Base-by-base conservation (phyloP, 2,113 vertebrate species). In the Leucosticte australis region DNA sequence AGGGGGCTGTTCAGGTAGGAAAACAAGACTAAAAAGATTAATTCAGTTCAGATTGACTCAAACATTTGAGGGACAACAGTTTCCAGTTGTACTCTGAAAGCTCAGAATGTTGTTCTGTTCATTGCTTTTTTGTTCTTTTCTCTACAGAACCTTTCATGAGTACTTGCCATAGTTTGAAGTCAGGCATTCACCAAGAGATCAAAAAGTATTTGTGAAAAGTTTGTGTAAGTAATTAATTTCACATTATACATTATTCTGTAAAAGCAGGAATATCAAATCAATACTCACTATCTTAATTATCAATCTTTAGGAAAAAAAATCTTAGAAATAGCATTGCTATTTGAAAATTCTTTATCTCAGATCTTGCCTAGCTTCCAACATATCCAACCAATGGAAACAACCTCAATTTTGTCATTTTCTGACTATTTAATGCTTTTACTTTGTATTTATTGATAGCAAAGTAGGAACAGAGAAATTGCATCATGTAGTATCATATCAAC, bases 1-100 rank as follows among this genome's bases (percentile, higher is more conserved):
- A 9, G 33, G 6, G 0, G 1, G 1, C 9, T 59, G 6, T 26
- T 78, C 15, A 28, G 6, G 16, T 13, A 69, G 35, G 27, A 71
- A 64, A 84, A n/a, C 2, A 41, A 64, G 16, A 7, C 4, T 17
- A 19, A 23, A 46, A 59, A 14, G 0, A 35, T 65, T n/a, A 31
- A 63, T 77, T 81, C 4, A 4, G 3, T 64, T 84, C 67, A 65
- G 30, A 52, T 52, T 74, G 23, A 42, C 30, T 64, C 60, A 74
- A 65, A 42, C 3, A 46, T 78, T 74, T 56, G 22, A 78, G 11
- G 6, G 49, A 10, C 30, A 55, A 10, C 35, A 23, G 26, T 92
- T 91, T 81, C 30, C 46, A 60, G 4, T 17, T 83, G 82, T 69
- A 5, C 7, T 70, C 11, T 31, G 52, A 62, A 65, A 74, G 7